Evolutionary conservation across 2,888 invertebrate species (phyloP).

Genomic region (Teleiodes luculella): DNA sequence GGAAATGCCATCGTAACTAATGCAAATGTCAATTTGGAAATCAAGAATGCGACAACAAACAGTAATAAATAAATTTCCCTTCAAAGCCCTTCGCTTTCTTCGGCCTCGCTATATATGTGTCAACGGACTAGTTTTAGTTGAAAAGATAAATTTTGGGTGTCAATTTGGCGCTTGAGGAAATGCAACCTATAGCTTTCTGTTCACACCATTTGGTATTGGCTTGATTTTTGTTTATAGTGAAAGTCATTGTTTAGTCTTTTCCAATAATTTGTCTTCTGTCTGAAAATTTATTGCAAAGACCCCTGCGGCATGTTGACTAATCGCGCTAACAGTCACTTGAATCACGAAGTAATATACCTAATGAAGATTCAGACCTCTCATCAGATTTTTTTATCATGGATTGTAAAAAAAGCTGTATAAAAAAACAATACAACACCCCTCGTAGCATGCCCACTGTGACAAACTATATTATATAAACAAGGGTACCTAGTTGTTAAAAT

Average conservation of each 20-base stretch:
- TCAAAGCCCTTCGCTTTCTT: constrained; percentile 48
- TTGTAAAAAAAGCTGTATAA: too few relatives aligned
- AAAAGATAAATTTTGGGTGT: constrained; percentile 36
- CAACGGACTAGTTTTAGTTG: constrained; percentile 32
- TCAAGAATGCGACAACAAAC: constrained; percentile 42
- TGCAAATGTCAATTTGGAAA: constrained; percentile 50
- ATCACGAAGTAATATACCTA: too few relatives aligned
- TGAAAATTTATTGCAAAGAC: too few relatives aligned
- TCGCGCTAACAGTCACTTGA: too few relatives aligned
- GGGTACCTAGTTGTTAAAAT: too few relatives aligned
- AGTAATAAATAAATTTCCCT: constrained; percentile 41
- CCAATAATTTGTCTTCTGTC: not conserved
- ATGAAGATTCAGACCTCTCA: too few relatives aligned
- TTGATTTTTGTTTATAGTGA: constrained; percentile 23
- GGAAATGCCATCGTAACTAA: constrained; percentile 44
- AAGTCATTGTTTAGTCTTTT: constrained; percentile 7
- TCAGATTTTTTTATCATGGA: too few relatives aligned
- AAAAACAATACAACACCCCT: too few relatives aligned
- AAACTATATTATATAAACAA: too few relatives aligned
- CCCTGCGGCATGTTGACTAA: too few relatives aligned
- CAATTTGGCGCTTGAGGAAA: constrained; percentile 32
- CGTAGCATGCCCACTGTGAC: too few relatives aligned
- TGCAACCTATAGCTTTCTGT: constrained; percentile 19
- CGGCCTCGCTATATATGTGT: constrained; percentile 33
- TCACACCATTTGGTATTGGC: constrained; percentile 13